Conservation (phyloP, 2,113 vertebrate genomes). For the Lophius piscatorius region DNA sequence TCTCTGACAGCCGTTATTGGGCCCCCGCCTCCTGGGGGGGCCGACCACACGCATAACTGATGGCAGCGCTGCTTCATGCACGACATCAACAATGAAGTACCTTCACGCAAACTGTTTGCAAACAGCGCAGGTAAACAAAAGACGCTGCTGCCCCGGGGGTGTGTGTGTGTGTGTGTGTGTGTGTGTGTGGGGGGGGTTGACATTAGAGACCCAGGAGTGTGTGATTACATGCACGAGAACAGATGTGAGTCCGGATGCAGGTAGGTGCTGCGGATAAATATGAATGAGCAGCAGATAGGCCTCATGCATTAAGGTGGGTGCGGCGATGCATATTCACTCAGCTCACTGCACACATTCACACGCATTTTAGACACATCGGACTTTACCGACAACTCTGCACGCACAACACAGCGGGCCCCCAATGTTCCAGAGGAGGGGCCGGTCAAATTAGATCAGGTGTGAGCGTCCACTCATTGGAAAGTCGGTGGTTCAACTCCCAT, state of each 20-base stretch:
- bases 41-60: too few relatives aligned
- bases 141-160: background rate
- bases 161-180: background rate
- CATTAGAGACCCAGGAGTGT: background rate
- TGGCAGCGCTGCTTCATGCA: constrained; percentile 9
- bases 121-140: constrained; percentile 34
- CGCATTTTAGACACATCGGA: constrained; percentile 40
- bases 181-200: background rate
- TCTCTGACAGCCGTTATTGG: background rate
- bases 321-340: constrained; percentile 57
- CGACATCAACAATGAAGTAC: constrained; percentile 9
- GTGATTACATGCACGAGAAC: constrained; percentile 25
- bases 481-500: too few relatives aligned
- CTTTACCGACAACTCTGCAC: constrained; percentile 44
- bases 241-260: constrained; percentile 46
- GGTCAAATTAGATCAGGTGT: too few relatives aligned
- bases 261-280: constrained; percentile 54
- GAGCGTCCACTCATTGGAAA: too few relatives aligned
- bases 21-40: too few relatives aligned
- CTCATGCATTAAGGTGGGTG: constrained; percentile 54
- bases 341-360: constrained; percentile 62
- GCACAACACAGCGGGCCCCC: too few relatives aligned
- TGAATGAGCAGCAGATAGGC: constrained; percentile 60
- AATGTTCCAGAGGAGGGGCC: too few relatives aligned
- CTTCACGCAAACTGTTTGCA: constrained; percentile 46